Evolutionary conservation across 2,888 invertebrate genomes (phyloP), one percentile per base, ranked within the genome.

Genomic region (Galerucella calmariensis): DNA sequence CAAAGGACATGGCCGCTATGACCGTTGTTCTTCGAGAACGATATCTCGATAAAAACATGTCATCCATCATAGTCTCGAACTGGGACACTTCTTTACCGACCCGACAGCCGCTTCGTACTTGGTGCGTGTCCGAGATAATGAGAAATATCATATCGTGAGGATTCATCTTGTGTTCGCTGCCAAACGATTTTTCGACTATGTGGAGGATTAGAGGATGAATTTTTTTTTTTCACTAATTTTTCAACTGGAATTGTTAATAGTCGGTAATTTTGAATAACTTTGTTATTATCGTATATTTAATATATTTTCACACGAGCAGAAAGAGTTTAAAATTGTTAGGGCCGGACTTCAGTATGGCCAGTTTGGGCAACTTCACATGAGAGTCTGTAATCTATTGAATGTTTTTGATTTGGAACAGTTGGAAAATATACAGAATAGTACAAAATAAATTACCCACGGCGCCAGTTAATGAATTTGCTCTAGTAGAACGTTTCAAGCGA

Each of bases 1-100:
- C 84, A 79, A 77, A 79, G 81, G 81, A 79, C 79, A 79, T 77
- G 81, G 79, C 81, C 83, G 83, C 83, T 82, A 83, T 79, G 81
- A 74, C 82, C 81, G 83, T 82, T 85, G 85, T 84, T 83, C 79
- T 77, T 80, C 81, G 79, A 81, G 81, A 84, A 81, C 81, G 84
- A 86, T 85, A 85, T 83, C 79, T 80, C 83, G 87, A 87, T 87
- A 87, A 86, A 82, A 81, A 82, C 81, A 81, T 82, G 81, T 84
- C 85, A 87, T 87, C 87, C 85, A 87, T 87, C 87, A 87, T 87
- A 85, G 85, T 86, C 83, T 82, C 79, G 82, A 80, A 82, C 81
- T 84, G 84, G 83, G 84, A 85, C 85, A 84, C 83, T 85, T 84
- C 86, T 86, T 87, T 87, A 87, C 85, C 83, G 85, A 84, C 83